A percentile compares a stretch with the other conserved stretches of the same genome.
These are phyloP conservation scores for Rhinichthys klamathensis DNA, from an alignment of 2,113 vertebrate species.

Conservation along the genomic window DNA sequence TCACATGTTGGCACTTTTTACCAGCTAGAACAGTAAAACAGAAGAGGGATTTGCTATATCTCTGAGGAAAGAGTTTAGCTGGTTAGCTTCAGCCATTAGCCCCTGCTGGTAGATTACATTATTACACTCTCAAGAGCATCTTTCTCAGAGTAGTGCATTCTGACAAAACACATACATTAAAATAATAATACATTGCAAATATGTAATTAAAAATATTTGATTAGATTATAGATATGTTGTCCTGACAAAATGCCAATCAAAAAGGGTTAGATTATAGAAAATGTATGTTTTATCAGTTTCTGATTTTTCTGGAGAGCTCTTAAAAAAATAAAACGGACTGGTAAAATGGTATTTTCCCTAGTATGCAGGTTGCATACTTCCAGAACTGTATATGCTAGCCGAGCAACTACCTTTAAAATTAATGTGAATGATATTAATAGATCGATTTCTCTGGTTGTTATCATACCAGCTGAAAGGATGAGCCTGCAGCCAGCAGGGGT, in stretches of 20 bases:
- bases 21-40: background rate
- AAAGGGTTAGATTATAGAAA: too few relatives aligned
- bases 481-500: background rate
- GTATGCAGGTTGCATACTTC: background rate
- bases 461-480: slow-evolving; percentile 16
- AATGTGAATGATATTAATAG: background rate
- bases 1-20: background rate
- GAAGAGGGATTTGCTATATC: background rate
- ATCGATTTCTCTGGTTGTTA: background rate
- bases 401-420: background rate
- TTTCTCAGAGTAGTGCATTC: too few relatives aligned
- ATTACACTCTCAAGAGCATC: background rate
- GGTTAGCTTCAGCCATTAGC: background rate
- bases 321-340: too few relatives aligned
- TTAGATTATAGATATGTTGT: too few relatives aligned
- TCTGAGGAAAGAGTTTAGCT: background rate
- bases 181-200: too few relatives aligned
- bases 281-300: too few relatives aligned
- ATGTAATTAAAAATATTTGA: too few relatives aligned
- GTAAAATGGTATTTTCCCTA: too few relatives aligned
- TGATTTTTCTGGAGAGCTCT: too few relatives aligned
- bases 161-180: too few relatives aligned
- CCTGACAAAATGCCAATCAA: too few relatives aligned
- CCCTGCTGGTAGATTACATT: background rate
- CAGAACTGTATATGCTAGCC: background rate